These are phyloP conservation scores for Sialis fuliginosa DNA, from an alignment of 2,888 invertebrate genomes.

Conservation along the genomic window DNA sequence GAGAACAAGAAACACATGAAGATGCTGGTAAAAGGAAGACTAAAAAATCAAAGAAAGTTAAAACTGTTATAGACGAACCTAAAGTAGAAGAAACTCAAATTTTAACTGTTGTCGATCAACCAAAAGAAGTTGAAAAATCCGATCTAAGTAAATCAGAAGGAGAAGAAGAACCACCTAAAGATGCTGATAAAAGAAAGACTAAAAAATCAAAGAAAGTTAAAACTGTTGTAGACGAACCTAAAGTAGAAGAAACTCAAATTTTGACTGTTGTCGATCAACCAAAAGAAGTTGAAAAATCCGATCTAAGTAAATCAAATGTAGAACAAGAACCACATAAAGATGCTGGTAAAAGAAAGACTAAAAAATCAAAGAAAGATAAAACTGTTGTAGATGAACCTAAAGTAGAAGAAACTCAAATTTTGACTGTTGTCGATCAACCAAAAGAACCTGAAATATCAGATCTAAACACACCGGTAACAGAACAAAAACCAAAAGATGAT, in stretches of 20 bases:
- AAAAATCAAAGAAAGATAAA: conserved; percentile 5
- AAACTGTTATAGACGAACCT: conserved; percentile 3
- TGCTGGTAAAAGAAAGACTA: conserved; percentile 4
- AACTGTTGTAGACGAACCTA: too few relatives aligned
- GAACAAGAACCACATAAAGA: conserved; percentile 6
- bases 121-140: conserved; percentile 6
- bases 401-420: conserved; percentile 6
- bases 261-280: background rate
- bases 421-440: conserved; percentile 18
- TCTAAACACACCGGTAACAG: too few relatives aligned
- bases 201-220: too few relatives aligned
- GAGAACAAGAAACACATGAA: conserved; percentile 7
- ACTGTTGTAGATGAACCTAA: conserved; percentile 4
- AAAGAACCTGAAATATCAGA: conserved; percentile 4
- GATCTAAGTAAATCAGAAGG: too few relatives aligned
- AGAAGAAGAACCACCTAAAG: too few relatives aligned
- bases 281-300: background rate
- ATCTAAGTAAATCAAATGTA: conserved; percentile 1
- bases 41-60: conserved; percentile 5
- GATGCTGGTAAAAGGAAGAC: conserved; percentile 4
- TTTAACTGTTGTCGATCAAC: conserved; percentile 18
- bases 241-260: too few relatives aligned
- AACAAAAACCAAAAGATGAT: too few relatives aligned
- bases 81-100: conserved; percentile 2
- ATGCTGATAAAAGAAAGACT: too few relatives aligned